Evolutionary conservation across 1,140 invertebrate genomes (phyloP).

Genomic region (Calephelis virginiensis): DNA sequence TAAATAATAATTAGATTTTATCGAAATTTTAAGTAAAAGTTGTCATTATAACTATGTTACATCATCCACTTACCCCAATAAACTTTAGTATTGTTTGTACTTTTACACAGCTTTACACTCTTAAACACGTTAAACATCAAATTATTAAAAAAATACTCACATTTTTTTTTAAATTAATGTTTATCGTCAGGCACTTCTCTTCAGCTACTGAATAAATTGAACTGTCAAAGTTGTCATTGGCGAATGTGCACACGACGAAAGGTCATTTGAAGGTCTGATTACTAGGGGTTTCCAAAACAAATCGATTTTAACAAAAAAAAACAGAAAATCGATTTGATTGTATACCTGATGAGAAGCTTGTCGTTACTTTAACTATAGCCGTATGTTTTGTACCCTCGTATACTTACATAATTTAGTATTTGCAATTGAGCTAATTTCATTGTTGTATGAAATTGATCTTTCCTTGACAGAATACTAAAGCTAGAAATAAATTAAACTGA

Average conservation of each 20-base stretch:
- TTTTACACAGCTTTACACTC: not conserved
- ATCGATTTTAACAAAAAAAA: not conserved
- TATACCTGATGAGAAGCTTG: too few species aligned
- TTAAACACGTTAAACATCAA: not conserved
- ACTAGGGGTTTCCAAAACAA: not conserved
- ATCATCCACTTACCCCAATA: not conserved
- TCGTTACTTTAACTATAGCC: too few species aligned
- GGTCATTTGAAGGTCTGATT: conserved; percentile 74
- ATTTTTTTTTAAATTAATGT: not conserved
- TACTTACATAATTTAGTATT: too few species aligned
- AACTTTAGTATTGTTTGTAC: not conserved
- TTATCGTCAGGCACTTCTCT: conserved; percentile 19
- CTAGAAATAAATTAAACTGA: too few species aligned
- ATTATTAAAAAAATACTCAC: not conserved
- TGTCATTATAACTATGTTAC: not conserved
- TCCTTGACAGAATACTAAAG: too few species aligned
- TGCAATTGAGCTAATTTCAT: too few species aligned
- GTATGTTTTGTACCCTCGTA: too few species aligned
- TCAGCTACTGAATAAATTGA: conserved; percentile 34
- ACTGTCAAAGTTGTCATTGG: conserved; percentile 62
- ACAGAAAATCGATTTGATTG: too few species aligned
- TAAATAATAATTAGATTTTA: not conserved
- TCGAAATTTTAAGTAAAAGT: too few species aligned
- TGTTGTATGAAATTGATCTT: too few species aligned
- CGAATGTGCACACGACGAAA: conserved; percentile 61